These are phyloP conservation scores for Ctenopoma multispine DNA, from an alignment of 2,797 vertebrate species.

Conservation along the genomic window DNA sequence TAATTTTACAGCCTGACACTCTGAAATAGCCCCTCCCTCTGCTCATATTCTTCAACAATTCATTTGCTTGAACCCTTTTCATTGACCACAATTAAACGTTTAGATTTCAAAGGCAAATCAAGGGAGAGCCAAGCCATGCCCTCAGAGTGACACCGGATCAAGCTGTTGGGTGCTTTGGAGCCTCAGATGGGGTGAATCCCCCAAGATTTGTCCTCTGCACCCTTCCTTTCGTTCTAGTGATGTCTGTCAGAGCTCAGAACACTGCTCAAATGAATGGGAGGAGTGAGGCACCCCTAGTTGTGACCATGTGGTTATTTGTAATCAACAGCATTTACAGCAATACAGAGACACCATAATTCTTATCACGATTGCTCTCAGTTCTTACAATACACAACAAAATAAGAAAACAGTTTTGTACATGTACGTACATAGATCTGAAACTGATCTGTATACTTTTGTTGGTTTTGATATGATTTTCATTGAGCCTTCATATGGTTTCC, in stretches of 20 bases:
- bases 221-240: conserved; percentile 75
- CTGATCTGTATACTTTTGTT: conserved; percentile 30
- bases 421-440: conserved; percentile 18
- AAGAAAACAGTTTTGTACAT: too few relatives aligned
- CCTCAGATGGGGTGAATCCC: conserved; percentile 80
- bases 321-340: conserved; percentile 74
- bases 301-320: conserved; percentile 77
- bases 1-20: conserved; percentile 81
- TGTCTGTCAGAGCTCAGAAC: conserved; percentile 79
- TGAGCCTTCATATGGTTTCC: conserved; percentile 24
- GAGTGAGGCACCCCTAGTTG: conserved; percentile 74
- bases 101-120: conserved; percentile 86
- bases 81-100: conserved; percentile 87
- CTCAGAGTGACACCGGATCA: conserved; percentile 84
- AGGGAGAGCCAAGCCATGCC: conserved; percentile 80
- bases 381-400: too few relatives aligned
- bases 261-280: conserved; percentile 75
- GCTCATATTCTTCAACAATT: conserved; percentile 79
- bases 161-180: conserved; percentile 82
- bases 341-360: conserved; percentile 69
- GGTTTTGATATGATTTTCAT: conserved; percentile 39
- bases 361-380: too few relatives aligned
- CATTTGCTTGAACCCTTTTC: conserved; percentile 84
- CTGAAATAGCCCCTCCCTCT: conserved; percentile 71
- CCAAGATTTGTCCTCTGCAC: conserved; percentile 82